Percentiles rank a stretch among this genome's conserved stretches.
Evolutionary conservation across 2,797 vertebrate species (phyloP).

Genomic region (Delichon dasypus): DNA sequence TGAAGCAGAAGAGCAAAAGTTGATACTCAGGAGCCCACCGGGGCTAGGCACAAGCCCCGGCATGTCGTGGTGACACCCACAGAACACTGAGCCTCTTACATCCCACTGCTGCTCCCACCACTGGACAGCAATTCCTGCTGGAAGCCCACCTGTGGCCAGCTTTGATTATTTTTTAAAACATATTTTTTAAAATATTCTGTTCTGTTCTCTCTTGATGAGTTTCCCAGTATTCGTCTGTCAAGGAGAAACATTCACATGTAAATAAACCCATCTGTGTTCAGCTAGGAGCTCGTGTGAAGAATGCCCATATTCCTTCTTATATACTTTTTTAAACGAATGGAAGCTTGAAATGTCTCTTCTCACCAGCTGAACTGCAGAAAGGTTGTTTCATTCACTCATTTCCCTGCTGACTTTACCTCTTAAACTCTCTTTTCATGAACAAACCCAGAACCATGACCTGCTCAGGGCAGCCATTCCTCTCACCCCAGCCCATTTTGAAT

Average conservation of each 20-base stretch:
- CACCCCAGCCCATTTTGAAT: neutral
- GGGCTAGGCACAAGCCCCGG: rapidly evolving
- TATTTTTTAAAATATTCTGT: neutral
- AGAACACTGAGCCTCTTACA: rapidly evolving
- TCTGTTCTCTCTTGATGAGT: neutral
- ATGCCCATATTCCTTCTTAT: neutral
- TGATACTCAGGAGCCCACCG: rapidly evolving
- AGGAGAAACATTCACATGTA: neutral
- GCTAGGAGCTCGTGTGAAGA: neutral
- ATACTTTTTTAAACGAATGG: neutral
- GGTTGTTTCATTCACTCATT: neutral
- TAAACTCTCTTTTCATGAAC: neutral
- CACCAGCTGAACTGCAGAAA: neutral
- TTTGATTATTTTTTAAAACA: neutral
- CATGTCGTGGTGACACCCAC: rapidly evolving
- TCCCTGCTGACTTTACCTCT: neutral
- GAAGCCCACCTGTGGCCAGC: neutral
- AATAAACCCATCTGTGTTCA: neutral
- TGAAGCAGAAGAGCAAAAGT: neutral
- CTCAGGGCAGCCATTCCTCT: neutral
- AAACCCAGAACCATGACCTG: neutral
- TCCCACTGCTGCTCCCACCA: neutral
- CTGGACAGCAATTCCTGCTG: neutral
- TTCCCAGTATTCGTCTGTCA: neutral
- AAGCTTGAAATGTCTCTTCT: neutral